These are phyloP conservation scores for Caenorhabditis sp. DNA, from an alignment of 2,888 invertebrate species.

Conservation along the genomic window DNA sequence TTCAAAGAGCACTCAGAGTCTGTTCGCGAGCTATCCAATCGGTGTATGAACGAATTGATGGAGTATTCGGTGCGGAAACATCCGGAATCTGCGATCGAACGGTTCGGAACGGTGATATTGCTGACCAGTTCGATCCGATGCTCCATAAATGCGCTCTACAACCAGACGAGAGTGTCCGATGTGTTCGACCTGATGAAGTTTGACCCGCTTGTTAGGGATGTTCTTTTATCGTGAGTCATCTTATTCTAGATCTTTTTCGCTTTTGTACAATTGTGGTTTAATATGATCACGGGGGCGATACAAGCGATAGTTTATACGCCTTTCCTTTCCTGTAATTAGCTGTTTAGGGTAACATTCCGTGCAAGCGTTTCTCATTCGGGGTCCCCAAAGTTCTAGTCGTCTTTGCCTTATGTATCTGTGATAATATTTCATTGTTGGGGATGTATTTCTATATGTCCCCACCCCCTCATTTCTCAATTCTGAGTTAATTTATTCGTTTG, in stretches of 20 bases:
- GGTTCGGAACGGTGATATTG: slow-evolving; percentile 61
- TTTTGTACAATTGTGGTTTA: not conserved
- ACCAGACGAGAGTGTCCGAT: slow-evolving; percentile 63
- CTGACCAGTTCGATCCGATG: slow-evolving; percentile 64
- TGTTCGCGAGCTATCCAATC: slow-evolving; percentile 25
- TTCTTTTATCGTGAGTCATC: slow-evolving; percentile 50
- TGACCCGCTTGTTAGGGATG: slow-evolving; percentile 64
- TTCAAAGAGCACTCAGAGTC: slow-evolving; percentile 30
- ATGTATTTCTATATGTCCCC: slow-evolving; percentile 16
- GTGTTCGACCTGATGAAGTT: slow-evolving; percentile 69
- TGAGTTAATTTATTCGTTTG: not conserved
- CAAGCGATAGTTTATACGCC: too few species aligned
- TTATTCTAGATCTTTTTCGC: not conserved
- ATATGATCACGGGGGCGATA: too few species aligned
- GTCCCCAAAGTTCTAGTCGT: not conserved
- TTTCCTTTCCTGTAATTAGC: too few species aligned
- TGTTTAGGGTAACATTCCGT: too few species aligned
- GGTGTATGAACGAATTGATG: slow-evolving; percentile 56
- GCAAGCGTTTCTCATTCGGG: not conserved
- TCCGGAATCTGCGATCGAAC: slow-evolving; percentile 52
- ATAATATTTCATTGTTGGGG: not conserved
- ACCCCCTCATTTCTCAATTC: not conserved
- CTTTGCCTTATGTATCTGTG: slow-evolving; percentile 1
- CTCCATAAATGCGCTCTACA: slow-evolving; percentile 60
- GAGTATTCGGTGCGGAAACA: slow-evolving; percentile 43